A percentile compares a stretch with the other conserved stretches of the same genome.
Evolutionary conservation across 2,797 vertebrate species (phyloP).

Genomic region (Kryptopterus vitreolus): DNA sequence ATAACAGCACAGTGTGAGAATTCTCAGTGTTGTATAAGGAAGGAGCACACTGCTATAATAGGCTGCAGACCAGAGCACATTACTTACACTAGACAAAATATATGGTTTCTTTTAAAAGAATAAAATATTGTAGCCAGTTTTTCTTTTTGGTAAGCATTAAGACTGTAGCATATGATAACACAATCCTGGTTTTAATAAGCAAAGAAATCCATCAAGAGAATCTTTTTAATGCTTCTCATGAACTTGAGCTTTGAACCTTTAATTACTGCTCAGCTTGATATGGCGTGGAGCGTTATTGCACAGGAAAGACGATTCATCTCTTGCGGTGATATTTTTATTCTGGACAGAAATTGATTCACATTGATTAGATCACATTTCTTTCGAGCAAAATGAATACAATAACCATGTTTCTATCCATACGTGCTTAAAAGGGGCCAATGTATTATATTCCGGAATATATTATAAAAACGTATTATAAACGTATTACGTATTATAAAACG

Average conservation of each 20-base stretch:
- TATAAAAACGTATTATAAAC: too few relatives aligned
- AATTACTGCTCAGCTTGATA: not conserved
- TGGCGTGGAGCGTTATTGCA: not conserved
- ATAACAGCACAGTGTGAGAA: conserved; percentile 22
- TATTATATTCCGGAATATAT: too few relatives aligned
- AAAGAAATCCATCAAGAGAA: not conserved
- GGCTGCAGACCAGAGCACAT: not conserved
- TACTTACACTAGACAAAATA: not conserved
- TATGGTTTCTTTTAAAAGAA: not conserved
- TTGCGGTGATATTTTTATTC: not conserved
- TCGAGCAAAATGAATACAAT: not conserved
- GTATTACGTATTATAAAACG: too few relatives aligned
- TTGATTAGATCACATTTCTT: not conserved
- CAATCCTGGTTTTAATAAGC: not conserved
- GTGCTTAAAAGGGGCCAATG: not conserved
- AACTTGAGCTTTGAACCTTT: not conserved
- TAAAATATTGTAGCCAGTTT: not conserved
- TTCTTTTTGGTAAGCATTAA: not conserved
- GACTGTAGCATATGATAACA: not conserved
- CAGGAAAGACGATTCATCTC: not conserved
- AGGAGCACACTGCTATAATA: not conserved
- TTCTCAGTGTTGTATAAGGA: conserved; percentile 11
- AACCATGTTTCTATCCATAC: not conserved
- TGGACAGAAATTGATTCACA: not conserved
- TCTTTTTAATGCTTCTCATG: not conserved